Conservation (phyloP, 1,140 invertebrate genomes). For the Andricus grossulariae region DNA sequence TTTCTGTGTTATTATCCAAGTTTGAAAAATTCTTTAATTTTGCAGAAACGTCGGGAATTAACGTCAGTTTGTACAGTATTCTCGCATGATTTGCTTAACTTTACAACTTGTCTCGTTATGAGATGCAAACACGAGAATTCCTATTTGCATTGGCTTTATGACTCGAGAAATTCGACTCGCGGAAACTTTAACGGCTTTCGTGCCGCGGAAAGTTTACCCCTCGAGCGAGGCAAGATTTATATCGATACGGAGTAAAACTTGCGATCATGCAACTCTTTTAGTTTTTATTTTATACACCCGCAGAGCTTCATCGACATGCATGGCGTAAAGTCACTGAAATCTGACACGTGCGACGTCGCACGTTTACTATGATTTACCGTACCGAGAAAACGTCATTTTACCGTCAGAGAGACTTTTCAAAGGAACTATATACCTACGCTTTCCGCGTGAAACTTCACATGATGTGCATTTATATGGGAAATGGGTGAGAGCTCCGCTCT, state of each 20-base stretch:
- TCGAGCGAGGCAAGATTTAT: constrained; percentile 28
- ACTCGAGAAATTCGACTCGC: constrained; percentile 16
- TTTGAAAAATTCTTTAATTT: too few relatives aligned
- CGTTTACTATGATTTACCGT: constrained; percentile 19
- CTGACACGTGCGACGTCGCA: constrained; percentile 18
- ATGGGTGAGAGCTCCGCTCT: background rate
- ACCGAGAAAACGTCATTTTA: constrained; percentile 14
- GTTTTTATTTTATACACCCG: constrained; percentile 12
- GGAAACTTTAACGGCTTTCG: constrained; percentile 27
- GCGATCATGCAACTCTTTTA: constrained; percentile 20
- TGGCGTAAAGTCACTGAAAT: constrained; percentile 11
- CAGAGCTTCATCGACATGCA: constrained; percentile 27
- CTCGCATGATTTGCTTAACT: background rate
- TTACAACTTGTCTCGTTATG: background rate
- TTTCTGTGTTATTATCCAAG: too few relatives aligned
- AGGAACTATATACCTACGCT: background rate
- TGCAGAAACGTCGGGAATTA: too few relatives aligned
- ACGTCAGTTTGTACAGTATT: background rate
- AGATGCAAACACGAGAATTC: constrained; percentile 9
- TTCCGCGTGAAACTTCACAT: constrained; percentile 16
- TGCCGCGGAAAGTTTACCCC: constrained; percentile 15
- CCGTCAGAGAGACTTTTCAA: constrained; percentile 4
- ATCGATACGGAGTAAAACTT: constrained; percentile 17
- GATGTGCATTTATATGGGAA: constrained; percentile 27
- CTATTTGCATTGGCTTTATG: constrained; percentile 30